Evolutionary conservation across 2,113 vertebrate species (phyloP).

Genomic region (Chrysemys picta): DNA sequence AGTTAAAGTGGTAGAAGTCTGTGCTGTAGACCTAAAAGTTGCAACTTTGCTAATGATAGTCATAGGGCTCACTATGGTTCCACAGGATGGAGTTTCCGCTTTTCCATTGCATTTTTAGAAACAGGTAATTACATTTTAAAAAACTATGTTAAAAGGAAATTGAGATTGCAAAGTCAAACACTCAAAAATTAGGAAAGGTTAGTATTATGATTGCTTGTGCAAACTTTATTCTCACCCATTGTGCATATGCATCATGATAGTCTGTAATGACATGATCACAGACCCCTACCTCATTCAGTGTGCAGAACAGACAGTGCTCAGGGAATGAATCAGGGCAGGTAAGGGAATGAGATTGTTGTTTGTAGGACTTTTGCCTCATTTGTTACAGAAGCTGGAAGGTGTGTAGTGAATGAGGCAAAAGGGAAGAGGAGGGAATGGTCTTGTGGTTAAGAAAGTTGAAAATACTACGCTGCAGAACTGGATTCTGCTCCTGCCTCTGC

Average conservation of each 20-base stretch:
- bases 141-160: neutral
- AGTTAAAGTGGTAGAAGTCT: neutral
- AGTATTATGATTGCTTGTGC: neutral
- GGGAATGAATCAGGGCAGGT: neutral
- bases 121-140: neutral
- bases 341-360: neutral
- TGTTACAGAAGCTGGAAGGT: neutral
- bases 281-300: neutral
- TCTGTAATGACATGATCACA: neutral
- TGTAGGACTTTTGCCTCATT: neutral
- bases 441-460: neutral
- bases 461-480: neutral
- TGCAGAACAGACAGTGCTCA: neutral
- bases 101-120: neutral
- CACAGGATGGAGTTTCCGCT: neutral
- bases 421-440: neutral
- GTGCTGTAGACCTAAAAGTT: neutral
- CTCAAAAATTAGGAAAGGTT: neutral
- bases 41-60: neutral
- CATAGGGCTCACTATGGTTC: neutral
- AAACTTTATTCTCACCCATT: accelerated
- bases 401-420: neutral
- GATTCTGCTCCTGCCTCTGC: neutral
- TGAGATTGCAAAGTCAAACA: neutral
- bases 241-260: accelerated